These are phyloP conservation scores for Antechinus flavipes DNA, from an alignment of 2,113 vertebrate species.

Conservation along the genomic window DNA sequence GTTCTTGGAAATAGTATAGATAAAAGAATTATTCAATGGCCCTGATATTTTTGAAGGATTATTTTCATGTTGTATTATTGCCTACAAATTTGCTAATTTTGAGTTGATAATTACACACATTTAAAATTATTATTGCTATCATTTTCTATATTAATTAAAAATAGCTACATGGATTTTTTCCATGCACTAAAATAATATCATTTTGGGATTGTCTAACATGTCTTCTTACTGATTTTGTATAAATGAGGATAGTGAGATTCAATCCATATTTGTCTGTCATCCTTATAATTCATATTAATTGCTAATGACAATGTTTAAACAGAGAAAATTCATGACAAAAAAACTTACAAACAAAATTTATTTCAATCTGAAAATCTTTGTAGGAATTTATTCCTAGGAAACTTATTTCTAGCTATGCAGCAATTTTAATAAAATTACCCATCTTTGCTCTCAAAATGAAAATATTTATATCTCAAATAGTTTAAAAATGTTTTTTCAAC, in stretches of 20 bases:
- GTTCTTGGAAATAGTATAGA: background rate
- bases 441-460: conserved; percentile 8
- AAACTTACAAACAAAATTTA: background rate
- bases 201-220: background rate
- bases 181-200: background rate
- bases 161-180: background rate
- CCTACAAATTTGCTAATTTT: background rate
- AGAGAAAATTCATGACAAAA: background rate
- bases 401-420: conserved; percentile 15
- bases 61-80: background rate
- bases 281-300: background rate
- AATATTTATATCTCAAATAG: conserved; percentile 31
- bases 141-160: background rate
- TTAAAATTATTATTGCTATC: background rate
- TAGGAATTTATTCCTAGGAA: conserved; percentile 24
- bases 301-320: background rate
- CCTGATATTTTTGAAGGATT: background rate
- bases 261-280: background rate
- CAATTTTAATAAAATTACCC: background rate
- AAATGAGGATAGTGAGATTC: background rate
- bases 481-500: conserved; percentile 28
- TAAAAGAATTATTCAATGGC: background rate
- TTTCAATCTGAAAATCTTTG: conserved; percentile 24
- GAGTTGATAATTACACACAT: background rate
- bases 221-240: background rate